Conservation (phyloP, 2,113 vertebrate genomes). For the Crotalus horridus region DNA sequence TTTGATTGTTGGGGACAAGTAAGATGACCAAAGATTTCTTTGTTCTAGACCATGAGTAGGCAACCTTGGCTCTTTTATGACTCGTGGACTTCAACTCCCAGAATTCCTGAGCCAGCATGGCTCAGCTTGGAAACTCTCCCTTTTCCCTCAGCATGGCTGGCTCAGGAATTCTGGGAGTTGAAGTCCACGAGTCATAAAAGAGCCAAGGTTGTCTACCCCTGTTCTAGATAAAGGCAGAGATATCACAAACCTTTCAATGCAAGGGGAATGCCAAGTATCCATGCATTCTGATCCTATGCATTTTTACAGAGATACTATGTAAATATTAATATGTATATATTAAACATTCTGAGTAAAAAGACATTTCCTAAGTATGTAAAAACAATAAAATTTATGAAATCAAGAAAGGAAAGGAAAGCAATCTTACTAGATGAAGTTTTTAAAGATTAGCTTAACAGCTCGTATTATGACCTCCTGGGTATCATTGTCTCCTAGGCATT, state of each 20-base stretch:
- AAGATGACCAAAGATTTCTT: not conserved
- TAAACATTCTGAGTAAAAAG: not conserved
- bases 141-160: too few species aligned
- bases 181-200: too few species aligned
- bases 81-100: too few species aligned
- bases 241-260: not conserved
- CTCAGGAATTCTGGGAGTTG: too few species aligned
- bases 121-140: too few species aligned
- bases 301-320: not conserved
- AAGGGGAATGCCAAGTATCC: not conserved
- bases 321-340: not conserved
- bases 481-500: not conserved
- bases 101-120: too few species aligned
- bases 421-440: not conserved
- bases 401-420: not conserved
- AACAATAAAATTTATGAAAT: not conserved
- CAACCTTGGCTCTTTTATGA: too few species aligned
- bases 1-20: not conserved
- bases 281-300: not conserved
- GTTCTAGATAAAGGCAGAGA: not conserved
- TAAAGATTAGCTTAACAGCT: not conserved
- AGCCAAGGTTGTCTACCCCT: too few species aligned
- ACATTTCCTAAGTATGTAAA: not conserved
- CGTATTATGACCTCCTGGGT: not conserved
- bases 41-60: not conserved